Conservation (phyloP, 2,113 vertebrate species). For the Gymnarchus niloticus region DNA sequence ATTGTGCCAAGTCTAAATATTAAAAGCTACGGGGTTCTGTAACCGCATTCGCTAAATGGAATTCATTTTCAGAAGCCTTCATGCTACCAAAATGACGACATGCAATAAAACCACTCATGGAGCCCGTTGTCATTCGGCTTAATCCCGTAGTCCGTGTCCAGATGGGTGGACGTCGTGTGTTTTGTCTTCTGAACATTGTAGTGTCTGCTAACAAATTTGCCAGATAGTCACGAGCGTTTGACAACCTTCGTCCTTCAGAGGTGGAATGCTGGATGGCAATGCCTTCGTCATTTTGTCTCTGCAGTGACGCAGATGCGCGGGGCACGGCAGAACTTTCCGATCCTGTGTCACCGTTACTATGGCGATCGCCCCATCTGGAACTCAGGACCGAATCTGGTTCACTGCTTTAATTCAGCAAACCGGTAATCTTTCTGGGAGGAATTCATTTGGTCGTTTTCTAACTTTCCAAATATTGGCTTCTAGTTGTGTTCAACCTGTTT, state of each 20-base stretch:
- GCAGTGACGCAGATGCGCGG: background rate
- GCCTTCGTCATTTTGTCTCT: background rate
- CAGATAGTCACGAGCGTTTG: background rate
- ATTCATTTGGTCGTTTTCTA: background rate
- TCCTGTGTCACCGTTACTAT: no score
- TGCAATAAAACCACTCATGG: background rate
- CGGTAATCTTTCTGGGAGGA: background rate
- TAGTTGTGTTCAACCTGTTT: background rate
- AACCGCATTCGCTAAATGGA: background rate
- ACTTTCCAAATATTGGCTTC: background rate
- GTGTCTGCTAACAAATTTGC: no score
- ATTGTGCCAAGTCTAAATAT: background rate
- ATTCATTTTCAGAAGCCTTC: background rate
- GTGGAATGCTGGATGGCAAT: background rate
- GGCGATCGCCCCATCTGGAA: no score
- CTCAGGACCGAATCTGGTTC: no score
- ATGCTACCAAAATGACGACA: background rate
- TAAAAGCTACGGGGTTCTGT: background rate
- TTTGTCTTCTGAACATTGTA: background rate
- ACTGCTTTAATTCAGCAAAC: no score
- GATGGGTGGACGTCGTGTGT: background rate
- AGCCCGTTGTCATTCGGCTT: background rate
- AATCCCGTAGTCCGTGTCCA: background rate
- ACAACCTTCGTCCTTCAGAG: background rate
- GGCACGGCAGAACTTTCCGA: background rate